Conservation (phyloP, 2,113 vertebrate species). For the Brachypodius melanocephalos region DNA sequence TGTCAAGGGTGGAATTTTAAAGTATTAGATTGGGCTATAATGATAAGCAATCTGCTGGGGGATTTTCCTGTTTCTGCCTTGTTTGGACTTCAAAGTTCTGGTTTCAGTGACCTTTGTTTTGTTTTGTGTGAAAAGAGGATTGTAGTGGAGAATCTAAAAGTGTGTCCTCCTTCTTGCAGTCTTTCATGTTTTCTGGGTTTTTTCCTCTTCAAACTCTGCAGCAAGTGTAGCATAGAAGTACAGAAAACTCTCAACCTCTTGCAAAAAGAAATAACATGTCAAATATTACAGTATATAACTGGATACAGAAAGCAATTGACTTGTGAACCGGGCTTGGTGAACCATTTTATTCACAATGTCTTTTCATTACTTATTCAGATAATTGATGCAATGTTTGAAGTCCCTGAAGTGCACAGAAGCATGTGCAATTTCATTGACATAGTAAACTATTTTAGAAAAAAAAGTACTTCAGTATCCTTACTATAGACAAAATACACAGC, state of each 20-base stretch:
- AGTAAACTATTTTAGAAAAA: conserved; percentile 32
- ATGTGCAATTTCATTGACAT: conserved; percentile 44
- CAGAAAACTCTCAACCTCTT: not conserved
- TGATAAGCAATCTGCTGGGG: not conserved
- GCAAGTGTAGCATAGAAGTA: not conserved
- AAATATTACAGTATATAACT: conserved; percentile 19
- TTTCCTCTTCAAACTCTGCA: conserved; percentile 5
- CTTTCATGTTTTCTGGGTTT: not conserved
- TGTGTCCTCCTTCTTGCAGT: not conserved
- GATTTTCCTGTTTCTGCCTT: not conserved
- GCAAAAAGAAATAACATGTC: not conserved
- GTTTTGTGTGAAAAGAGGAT: not conserved
- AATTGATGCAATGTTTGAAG: conserved; percentile 57
- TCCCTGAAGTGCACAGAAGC: conserved; percentile 41
- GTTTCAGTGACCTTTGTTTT: not conserved
- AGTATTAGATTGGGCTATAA: not conserved
- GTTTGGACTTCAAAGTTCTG: not conserved
- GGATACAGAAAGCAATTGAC: conserved; percentile 42
- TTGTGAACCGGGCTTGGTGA: conserved; percentile 52
- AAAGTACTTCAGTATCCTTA: not conserved
- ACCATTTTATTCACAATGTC: conserved; percentile 46
- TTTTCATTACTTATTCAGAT: conserved; percentile 66
- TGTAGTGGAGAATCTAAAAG: not conserved
- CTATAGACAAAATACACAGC: not conserved
- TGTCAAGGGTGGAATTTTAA: not conserved